These are phyloP conservation scores for Philypnodon macrostomus DNA, from an alignment of 2,797 vertebrate genomes.

Conservation along the genomic window DNA sequence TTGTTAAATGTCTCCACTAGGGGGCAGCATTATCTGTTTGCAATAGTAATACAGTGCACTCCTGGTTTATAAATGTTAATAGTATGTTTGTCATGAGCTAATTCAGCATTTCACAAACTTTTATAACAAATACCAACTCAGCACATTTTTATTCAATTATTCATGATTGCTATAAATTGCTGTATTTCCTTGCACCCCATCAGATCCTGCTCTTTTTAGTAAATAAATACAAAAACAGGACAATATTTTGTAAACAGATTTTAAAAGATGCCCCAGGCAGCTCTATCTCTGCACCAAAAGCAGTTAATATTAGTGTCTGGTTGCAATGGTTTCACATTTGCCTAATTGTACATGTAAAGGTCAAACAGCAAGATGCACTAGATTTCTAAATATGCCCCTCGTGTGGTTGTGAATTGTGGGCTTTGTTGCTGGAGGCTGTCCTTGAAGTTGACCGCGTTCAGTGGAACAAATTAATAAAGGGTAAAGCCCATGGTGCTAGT, in stretches of 20 bases:
- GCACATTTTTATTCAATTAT: no score
- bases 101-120: no score
- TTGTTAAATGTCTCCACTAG: slow-evolving; percentile 35
- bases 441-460: slow-evolving; percentile 64
- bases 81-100: no score
- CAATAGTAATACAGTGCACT: neutral
- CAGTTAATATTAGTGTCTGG: neutral
- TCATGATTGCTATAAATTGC: no score
- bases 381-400: slow-evolving; percentile 21
- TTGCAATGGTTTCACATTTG: slow-evolving; percentile 2
- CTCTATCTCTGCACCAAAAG: neutral
- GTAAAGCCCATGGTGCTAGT: slow-evolving; percentile 45
- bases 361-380: slow-evolving; percentile 21
- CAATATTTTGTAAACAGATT: no score
- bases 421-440: slow-evolving; percentile 41
- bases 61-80: no score
- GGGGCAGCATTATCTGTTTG: slow-evolving; percentile 26
- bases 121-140: no score
- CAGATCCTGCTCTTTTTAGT: no score
- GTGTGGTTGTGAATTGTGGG: slow-evolving; percentile 18
- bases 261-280: no score
- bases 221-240: no score
- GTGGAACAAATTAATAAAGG: slow-evolving; percentile 61
- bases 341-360: slow-evolving; percentile 29
- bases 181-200: no score